Base-by-base conservation (phyloP, 2,888 invertebrate species). In the Acrobasis repandana region DNA sequence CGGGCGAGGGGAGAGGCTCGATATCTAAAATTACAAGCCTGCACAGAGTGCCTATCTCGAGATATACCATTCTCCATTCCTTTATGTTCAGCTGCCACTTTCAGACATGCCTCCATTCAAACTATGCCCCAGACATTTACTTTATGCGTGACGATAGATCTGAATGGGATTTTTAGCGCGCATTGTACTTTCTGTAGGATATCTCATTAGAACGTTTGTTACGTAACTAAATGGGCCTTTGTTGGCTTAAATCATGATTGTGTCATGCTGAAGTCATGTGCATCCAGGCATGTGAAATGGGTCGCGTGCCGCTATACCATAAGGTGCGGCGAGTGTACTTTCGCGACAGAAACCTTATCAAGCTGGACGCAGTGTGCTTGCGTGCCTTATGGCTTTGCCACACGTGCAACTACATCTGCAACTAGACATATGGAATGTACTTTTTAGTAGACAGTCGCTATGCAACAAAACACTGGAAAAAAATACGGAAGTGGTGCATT, bases 11-110 rank as follows among this genome's bases (percentile, higher is more conserved):
- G 72, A 77, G 80, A 82, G 85, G 82, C 82, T 85, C 83, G 88
- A 89, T 90, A 90, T 90, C 88, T 89, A 86, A 90, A 88, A 90
- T 90, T 89, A 88, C 89, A 88, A 90, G 83, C 83, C 85, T 84
- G 81, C 85, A 79, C 80, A 83, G 85, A 86, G 86, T 85, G 82
- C 87, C 88, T 88, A 87, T 89, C 88, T 86, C 81, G 79, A 80
- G 77, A 80, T 79, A 82, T 81, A 81, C 78, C 82, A 77, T 79
- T 81, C 80, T 79, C 81, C 80, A 79, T 82, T 87, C 86, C 86
- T 88, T 88, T 87, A 87, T 85, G 83, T 83, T 85, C 76, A 88
- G 77, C 86, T 88, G 87, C 86, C 88, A 88, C 85, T 86, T 88
- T 83, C 86, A 88, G 87, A 83, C 80, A 82, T 75, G 78, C 79